phyloP scores from a whole-genome alignment of 1,140 invertebrate species.

The Helicoverpa armigera region DNA sequence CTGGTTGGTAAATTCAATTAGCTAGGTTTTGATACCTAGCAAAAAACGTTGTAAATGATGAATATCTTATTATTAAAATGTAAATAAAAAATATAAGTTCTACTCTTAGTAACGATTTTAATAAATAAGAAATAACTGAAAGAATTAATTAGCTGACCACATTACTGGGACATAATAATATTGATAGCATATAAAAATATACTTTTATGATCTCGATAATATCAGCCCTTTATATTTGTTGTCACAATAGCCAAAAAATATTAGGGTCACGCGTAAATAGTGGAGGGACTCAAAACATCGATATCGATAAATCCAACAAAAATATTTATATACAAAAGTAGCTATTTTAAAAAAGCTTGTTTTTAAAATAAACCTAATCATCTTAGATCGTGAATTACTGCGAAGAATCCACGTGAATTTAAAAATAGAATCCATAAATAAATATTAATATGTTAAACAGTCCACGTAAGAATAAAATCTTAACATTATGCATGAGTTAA shows the following conservation, averaged over 20 bases:
- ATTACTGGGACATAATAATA: slow-evolving; percentile 18
- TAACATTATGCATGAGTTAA: no score
- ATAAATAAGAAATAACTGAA: not conserved
- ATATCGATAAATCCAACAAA: not conserved
- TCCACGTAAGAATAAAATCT: no score
- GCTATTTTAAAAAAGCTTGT: not conserved
- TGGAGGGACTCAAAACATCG: slow-evolving; percentile 1
- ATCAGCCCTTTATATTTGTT: slow-evolving; percentile 35
- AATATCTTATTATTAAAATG: no score
- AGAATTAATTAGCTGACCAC: slow-evolving; percentile 1
- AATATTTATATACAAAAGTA: not conserved
- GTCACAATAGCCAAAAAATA: slow-evolving; percentile 35
- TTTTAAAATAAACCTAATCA: no score
- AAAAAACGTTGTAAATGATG: no score
- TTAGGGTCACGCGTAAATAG: slow-evolving; percentile 25
- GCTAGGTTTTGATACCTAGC: no score
- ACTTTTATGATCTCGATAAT: slow-evolving; percentile 28
- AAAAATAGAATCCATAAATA: no score
- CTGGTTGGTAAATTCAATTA: no score
- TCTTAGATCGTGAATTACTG: no score
- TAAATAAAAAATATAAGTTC: no score
- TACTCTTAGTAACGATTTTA: not conserved
- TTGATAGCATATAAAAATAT: slow-evolving; percentile 42
- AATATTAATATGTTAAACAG: no score
- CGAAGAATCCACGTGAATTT: no score